These are phyloP conservation scores for Burhinus bistriatus DNA, from an alignment of 2,113 vertebrate genomes.

Conservation along the genomic window DNA sequence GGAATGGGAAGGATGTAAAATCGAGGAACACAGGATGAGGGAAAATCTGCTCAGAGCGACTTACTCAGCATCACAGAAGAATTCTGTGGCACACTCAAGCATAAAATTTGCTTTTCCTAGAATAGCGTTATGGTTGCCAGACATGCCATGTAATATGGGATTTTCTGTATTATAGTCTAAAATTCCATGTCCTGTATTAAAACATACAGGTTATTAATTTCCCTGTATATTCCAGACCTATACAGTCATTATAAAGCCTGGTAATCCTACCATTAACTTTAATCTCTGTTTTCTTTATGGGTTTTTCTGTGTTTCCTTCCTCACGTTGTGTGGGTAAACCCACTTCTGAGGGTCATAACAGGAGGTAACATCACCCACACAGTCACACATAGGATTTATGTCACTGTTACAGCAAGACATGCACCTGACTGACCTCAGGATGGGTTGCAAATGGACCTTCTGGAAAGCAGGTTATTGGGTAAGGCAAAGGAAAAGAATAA, in stretches of 20 bases:
- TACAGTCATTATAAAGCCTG: not conserved
- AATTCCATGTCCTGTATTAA: not conserved
- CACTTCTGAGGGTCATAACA: not conserved
- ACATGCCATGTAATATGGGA: not conserved
- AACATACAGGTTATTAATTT: not conserved
- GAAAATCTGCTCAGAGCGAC: not conserved
- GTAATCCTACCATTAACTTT: not conserved
- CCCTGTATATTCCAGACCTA: not conserved
- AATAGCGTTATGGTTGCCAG: not conserved
- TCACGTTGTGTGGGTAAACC: not conserved
- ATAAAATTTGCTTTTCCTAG: conserved; percentile 48
- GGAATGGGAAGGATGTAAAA: conserved; percentile 23
- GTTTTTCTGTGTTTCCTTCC: not conserved
- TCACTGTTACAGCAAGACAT: not conserved
- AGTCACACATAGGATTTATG: not conserved
- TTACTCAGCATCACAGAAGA: not conserved
- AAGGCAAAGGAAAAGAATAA: not conserved
- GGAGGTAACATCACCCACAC: not conserved
- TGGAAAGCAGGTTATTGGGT: not conserved
- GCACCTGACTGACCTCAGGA: not conserved
- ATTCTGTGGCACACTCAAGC: not conserved
- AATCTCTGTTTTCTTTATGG: not conserved
- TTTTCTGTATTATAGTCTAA: not conserved
- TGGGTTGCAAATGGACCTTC: not conserved
- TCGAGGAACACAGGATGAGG: conserved; percentile 17